Evolutionary conservation across 2,113 vertebrate species (phyloP).

Genomic region (Butorides virescens): DNA sequence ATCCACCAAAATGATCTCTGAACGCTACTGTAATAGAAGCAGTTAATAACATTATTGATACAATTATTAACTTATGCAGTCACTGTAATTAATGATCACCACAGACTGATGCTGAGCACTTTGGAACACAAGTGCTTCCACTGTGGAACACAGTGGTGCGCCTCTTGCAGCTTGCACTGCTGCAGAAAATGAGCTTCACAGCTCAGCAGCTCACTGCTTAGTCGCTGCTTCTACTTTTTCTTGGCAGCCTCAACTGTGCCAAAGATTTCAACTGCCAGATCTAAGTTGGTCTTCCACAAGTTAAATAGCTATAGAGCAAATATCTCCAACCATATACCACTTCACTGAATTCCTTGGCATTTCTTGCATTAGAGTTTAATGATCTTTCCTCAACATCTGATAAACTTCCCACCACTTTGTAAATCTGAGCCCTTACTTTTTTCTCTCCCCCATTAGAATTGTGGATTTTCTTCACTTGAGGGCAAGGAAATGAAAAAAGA

Average conservation of each 20-base stretch:
- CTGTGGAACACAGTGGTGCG: rapidly evolving
- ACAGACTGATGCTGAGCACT: not conserved
- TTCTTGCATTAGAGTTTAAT: not conserved
- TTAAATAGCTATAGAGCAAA: not conserved
- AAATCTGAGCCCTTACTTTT: not conserved
- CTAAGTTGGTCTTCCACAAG: not conserved
- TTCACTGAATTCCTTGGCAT: not conserved
- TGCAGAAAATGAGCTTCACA: not conserved
- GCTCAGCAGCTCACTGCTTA: not conserved
- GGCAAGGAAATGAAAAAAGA: not conserved
- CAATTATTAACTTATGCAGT: not conserved
- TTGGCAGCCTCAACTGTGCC: not conserved
- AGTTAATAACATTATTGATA: not conserved
- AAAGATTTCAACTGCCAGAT: not conserved
- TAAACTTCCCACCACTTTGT: not conserved
- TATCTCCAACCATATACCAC: not conserved
- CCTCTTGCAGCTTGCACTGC: not conserved
- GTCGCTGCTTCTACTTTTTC: not conserved
- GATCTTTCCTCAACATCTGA: not conserved
- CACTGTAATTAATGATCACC: not conserved
- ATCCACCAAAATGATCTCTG: not conserved
- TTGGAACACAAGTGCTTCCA: not conserved
- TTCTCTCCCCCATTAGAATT: not conserved
- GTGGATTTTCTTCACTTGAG: not conserved
- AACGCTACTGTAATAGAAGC: not conserved